phyloP scores from a whole-genome alignment of 2,888 invertebrate genomes.

The Zygogramma bicolorata region DNA sequence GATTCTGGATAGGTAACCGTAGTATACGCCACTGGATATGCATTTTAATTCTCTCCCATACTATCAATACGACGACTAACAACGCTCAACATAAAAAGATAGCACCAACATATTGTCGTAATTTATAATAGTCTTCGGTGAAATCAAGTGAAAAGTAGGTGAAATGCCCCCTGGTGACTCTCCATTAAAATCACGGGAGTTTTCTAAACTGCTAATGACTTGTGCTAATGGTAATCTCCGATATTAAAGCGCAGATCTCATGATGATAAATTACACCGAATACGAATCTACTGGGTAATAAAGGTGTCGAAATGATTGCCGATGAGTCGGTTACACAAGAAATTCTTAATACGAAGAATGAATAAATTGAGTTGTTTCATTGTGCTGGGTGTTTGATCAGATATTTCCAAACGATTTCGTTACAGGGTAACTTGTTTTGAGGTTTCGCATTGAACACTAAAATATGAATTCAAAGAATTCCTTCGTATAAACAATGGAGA shows the following conservation, averaged over 20 bases:
- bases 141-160: constrained; percentile 7
- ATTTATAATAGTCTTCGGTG: constrained; percentile 38
- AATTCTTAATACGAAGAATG: not conserved
- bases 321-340: not conserved
- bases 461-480: no score
- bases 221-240: not conserved
- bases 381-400: no score
- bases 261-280: not conserved
- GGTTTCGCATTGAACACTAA: no score
- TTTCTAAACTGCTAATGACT: not conserved
- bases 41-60: constrained; percentile 20
- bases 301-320: not conserved
- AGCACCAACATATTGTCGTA: constrained; percentile 52
- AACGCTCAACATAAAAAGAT: constrained; percentile 53
- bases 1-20: not conserved
- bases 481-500: no score
- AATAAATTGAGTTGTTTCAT: not conserved
- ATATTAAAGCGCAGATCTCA: not conserved
- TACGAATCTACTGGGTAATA: not conserved
- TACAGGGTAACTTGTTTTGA: no score
- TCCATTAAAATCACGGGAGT: constrained; percentile 12
- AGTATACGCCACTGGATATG: not conserved
- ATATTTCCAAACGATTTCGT: no score
- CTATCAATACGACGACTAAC: constrained; percentile 49
- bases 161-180: constrained; percentile 17